phyloP scores from a whole-genome alignment of 1,140 invertebrate genomes.

The Penaeus indicus region DNA sequence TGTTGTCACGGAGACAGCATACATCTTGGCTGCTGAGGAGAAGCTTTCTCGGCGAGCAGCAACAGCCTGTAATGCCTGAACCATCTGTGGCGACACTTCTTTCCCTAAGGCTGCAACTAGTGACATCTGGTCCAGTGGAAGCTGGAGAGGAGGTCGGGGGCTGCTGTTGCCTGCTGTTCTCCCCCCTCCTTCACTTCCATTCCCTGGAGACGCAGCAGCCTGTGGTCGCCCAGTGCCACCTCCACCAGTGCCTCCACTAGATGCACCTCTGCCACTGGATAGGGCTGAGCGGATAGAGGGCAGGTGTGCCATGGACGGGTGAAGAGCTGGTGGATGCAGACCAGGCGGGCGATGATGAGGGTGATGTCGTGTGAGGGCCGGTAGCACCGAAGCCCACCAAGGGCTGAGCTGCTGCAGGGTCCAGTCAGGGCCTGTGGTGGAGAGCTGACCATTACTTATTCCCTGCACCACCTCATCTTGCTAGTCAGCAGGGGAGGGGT shows the following conservation, averaged over 20 bases:
- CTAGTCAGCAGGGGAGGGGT: conserved; percentile 11
- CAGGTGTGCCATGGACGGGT: conserved; percentile 57
- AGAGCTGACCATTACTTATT: conserved; percentile 37
- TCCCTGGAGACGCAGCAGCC: conserved; percentile 35
- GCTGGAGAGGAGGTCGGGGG: conserved; percentile 35
- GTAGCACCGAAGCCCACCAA: conserved; percentile 65
- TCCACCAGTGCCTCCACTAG: background rate
- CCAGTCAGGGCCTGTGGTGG: conserved; percentile 64
- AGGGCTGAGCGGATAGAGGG: conserved; percentile 41
- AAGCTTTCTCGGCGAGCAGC: conserved; percentile 66
- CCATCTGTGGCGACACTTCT: conserved; percentile 65
- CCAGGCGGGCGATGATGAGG: conserved; percentile 49
- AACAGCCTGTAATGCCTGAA: conserved; percentile 65
- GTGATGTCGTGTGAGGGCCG: conserved; percentile 63
- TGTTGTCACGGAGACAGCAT: conserved; percentile 66
- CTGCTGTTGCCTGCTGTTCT: conserved; percentile 40
- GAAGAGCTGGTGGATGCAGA: conserved; percentile 43
- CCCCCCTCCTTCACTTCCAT: conserved; percentile 43
- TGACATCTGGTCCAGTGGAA: conserved; percentile 60
- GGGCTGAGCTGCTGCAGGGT: conserved; percentile 61
- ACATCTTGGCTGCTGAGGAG: conserved; percentile 66
- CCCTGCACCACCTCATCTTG: conserved; percentile 36
- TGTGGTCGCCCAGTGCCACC: conserved; percentile 1
- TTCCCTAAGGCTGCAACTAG: conserved; percentile 63
- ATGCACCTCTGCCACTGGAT: background rate